Percentiles rank a stretch among this genome's conserved stretches.
phyloP scores from a whole-genome alignment of 1,140 invertebrate genomes.

The Philopotamus ludificatus region DNA sequence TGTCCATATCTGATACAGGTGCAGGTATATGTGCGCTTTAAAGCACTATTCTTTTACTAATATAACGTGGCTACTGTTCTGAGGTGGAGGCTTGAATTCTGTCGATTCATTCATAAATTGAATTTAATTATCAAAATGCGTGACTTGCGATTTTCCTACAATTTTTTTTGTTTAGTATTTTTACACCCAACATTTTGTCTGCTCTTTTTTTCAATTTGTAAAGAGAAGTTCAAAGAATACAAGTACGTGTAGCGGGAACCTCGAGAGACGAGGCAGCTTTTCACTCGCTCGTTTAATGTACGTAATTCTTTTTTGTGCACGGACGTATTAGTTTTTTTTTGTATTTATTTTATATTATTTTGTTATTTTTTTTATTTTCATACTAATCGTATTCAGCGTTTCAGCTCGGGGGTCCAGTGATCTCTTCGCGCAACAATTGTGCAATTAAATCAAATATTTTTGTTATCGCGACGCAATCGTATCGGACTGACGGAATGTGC shows the following conservation, averaged over 20 bases:
- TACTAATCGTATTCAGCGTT: too few species aligned
- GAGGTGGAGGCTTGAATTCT: slow-evolving; percentile 12
- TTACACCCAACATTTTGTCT: slow-evolving; percentile 27
- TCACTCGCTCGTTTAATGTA: neutral
- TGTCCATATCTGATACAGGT: neutral
- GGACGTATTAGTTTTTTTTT: neutral
- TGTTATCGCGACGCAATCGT: too few species aligned
- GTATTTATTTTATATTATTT: slow-evolving; percentile 1
- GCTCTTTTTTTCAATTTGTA: slow-evolving; percentile 3
- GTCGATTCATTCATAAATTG: slow-evolving; percentile 32
- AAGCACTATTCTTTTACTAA: slow-evolving; percentile 1
- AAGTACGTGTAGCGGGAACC: slow-evolving; percentile 7
- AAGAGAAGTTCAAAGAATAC: neutral
- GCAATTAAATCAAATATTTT: too few species aligned
- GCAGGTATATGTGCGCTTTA: neutral
- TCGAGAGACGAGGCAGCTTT: neutral
- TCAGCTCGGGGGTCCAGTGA: too few species aligned
- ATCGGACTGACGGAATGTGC: too few species aligned
- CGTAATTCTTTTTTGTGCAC: neutral
- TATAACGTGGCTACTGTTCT: slow-evolving; percentile 26
- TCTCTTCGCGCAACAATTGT: too few species aligned
- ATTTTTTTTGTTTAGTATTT: slow-evolving; percentile 22
- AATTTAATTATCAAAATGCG: slow-evolving; percentile 31
- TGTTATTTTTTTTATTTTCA: neutral
- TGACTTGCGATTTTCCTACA: slow-evolving; percentile 24